Conservation (phyloP, 92 coral and sea anemone species). For the Galaxea fascicularis region DNA sequence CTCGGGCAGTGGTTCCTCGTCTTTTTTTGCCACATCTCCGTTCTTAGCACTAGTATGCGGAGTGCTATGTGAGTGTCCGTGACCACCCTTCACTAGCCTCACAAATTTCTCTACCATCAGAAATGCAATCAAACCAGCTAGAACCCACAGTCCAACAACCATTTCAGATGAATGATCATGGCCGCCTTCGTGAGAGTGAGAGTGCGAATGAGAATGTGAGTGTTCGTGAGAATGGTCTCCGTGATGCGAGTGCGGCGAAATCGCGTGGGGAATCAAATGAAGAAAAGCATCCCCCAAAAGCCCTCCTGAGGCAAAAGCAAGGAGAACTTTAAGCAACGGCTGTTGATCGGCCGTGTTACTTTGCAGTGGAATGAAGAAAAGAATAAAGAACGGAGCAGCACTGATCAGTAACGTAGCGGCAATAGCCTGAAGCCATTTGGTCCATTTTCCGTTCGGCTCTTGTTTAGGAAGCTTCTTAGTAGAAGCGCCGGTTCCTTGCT, state of each 20-base stretch:
- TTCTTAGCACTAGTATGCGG: slow-evolving; percentile 50
- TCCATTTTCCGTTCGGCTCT: slow-evolving; percentile 48
- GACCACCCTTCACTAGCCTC: slow-evolving; percentile 91
- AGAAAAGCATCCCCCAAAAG: slow-evolving; percentile 97
- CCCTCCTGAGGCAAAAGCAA: slow-evolving; percentile 98
- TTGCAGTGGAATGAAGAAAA: slow-evolving; percentile 94
- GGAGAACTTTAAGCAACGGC: slow-evolving; percentile 86
- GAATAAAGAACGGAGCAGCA: slow-evolving; percentile 97
- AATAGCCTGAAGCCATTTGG: slow-evolving; percentile 91
- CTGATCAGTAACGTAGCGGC: slow-evolving; percentile 94
- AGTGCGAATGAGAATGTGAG: slow-evolving; percentile 50
- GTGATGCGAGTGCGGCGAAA: slow-evolving; percentile 93
- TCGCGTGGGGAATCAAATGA: slow-evolving; percentile 98
- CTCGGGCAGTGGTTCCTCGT: slow-evolving; percentile 16
- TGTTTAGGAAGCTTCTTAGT: neutral
- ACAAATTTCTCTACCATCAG: slow-evolving; percentile 97
- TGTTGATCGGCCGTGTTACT: slow-evolving; percentile 93
- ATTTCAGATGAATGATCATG: slow-evolving; percentile 84
- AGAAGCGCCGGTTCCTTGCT: neutral
- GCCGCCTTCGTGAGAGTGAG: slow-evolving; percentile 50
- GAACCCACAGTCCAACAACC: slow-evolving; percentile 98
- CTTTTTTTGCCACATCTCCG: slow-evolving; percentile 46
- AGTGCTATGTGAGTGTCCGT: slow-evolving; percentile 75
- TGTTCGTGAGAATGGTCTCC: slow-evolving; percentile 72
- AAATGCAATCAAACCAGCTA: slow-evolving; percentile 96